A percentile compares a stretch with the other conserved stretches of the same genome.
Evolutionary conservation across 2,888 invertebrate genomes (phyloP).

Genomic region (Tolmerus cingulatus): DNA sequence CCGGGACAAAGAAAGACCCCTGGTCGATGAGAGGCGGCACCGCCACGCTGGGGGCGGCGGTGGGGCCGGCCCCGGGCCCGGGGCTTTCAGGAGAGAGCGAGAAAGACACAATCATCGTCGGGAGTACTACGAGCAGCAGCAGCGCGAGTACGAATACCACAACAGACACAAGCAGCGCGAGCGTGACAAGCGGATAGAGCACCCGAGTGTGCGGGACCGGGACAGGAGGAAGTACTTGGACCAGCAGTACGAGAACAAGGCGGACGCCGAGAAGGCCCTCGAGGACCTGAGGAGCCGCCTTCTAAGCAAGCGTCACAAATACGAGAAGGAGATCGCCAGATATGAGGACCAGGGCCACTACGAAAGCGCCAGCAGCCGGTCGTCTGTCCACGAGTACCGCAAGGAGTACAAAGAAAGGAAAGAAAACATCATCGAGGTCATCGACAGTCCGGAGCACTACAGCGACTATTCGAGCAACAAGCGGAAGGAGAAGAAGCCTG

Average conservation of each 20-base stretch:
- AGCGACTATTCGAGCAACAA: slow-evolving; percentile 57
- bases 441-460: slow-evolving; percentile 64
- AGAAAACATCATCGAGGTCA: slow-evolving; percentile 62
- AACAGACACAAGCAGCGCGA: slow-evolving; percentile 58
- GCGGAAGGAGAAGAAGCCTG: slow-evolving; percentile 56
- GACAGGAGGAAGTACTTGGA: slow-evolving; percentile 49
- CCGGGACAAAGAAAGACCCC: neutral
- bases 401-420: slow-evolving; percentile 49
- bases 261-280: slow-evolving; percentile 70
- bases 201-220: neutral
- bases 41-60: neutral
- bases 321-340: slow-evolving; percentile 67
- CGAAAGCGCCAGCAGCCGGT: slow-evolving; percentile 36
- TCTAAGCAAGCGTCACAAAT: slow-evolving; percentile 74
- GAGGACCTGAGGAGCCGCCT: slow-evolving; percentile 80
- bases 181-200: slow-evolving; percentile 37
- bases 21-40: slow-evolving; percentile 53
- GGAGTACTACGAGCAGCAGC: slow-evolving; percentile 53
- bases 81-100: neutral
- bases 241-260: slow-evolving; percentile 53
- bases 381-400: slow-evolving; percentile 51
- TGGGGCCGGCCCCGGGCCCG: no score
- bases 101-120: slow-evolving; percentile 35
- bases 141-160: slow-evolving; percentile 65
- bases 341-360: slow-evolving; percentile 54